Base-by-base conservation (phyloP, 2,888 invertebrate species). In the Thereva unica region DNA sequence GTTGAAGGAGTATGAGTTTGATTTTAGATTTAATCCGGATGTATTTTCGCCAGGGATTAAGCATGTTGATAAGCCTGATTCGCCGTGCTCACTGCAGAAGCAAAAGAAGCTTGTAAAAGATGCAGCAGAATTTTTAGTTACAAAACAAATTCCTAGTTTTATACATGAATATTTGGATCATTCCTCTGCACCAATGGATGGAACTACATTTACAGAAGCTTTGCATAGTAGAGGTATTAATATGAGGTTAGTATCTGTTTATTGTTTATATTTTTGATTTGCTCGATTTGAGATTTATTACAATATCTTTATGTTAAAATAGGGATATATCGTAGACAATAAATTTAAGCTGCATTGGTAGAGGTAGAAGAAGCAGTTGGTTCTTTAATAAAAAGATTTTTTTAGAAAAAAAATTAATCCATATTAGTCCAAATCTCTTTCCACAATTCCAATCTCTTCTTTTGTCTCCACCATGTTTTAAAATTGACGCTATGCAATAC, bases 1-100 rank as follows among this genome's bases (percentile, higher is more conserved):
- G 0, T 85, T 98, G 5, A 93, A 94, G 79, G 96, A 97, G 73
- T 91, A 93, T 0, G 97, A 97, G 81, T 97, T 98, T 81, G 96
- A 95, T 79, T 92, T 99, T 71, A 88, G 96, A 69, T 99, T 99
- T 83, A 99, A 99, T 84, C 97, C 98, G 0, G 99, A 99, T 82
- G 95, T 97, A 69, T 98, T 93, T 83, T 97, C 97, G 7, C 92
- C 93, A 1, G 95, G 95, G 64, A 97, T 99, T 68, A 86, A 85
- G 67, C 97, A 97, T 83, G 85, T 87, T 12, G 88, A 91, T 73
- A 74, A 76, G 4, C 83, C 88, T 23, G 87, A 89, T 76, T 79
- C 87, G 72, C 84, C 87, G 66, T 86, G 88, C 73, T 85, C 85
- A 45, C 83, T 95, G 63, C 85, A 88, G 71, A 91, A 90, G 77